A percentile compares a stretch with the other conserved stretches of the same genome.
Conservation (phyloP, 2,888 invertebrate genomes). For the Petrolisthes manimaculis region DNA sequence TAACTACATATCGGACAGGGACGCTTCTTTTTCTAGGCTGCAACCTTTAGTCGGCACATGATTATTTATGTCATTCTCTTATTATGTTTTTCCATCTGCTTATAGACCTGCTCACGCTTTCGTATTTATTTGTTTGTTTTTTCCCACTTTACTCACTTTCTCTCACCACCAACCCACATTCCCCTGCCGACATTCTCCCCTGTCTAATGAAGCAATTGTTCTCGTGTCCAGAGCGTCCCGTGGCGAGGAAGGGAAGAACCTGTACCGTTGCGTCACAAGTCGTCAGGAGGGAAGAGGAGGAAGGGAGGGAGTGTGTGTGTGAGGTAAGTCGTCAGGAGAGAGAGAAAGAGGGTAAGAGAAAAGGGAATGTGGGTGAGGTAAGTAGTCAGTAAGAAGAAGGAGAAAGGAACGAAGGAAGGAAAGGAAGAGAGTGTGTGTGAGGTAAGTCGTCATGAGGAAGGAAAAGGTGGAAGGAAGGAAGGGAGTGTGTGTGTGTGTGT, state of each 20-base stretch:
- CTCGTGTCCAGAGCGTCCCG: background rate
- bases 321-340: background rate
- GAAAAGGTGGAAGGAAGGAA: background rate
- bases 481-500: background rate
- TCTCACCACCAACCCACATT: background rate
- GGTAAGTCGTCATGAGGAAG: background rate
- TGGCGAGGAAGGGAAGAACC: background rate
- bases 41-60: too few relatives aligned
- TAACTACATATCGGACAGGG: too few relatives aligned
- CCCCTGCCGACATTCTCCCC: background rate
- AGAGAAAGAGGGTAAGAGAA: background rate
- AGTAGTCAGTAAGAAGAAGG: background rate
- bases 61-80: too few relatives aligned
- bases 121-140: background rate
- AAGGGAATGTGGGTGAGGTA: background rate
- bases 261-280: background rate
- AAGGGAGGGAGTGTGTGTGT: background rate
- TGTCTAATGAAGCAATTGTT: constrained; percentile 5
- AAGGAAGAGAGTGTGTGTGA: background rate
- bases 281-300: background rate
- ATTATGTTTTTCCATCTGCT: too few relatives aligned
- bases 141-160: constrained; percentile 11
- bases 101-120: too few relatives aligned
- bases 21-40: too few relatives aligned
- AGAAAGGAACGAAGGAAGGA: background rate